Percentiles rank a stretch among this genome's conserved stretches.
Conservation (phyloP, 2,797 vertebrate genomes). For the Eulemur albifrons region DNA sequence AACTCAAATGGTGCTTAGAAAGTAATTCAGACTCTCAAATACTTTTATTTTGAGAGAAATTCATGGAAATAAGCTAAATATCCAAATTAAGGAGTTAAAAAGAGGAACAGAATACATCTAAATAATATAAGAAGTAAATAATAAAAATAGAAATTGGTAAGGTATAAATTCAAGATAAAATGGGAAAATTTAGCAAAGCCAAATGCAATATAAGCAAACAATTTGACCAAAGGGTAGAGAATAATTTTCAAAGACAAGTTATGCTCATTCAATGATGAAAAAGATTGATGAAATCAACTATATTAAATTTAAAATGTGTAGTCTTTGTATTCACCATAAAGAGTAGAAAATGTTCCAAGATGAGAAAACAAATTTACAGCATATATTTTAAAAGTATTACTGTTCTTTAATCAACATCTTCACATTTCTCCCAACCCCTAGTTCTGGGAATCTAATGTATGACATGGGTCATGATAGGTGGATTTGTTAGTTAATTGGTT, state of each 20-base stretch:
- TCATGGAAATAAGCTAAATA: neutral
- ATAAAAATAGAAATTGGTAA: neutral
- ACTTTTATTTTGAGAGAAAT: neutral
- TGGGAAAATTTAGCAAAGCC: neutral
- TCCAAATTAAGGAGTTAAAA: neutral
- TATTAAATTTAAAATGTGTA: neutral
- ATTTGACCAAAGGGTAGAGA: neutral
- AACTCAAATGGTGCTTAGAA: neutral
- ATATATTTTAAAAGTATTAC: neutral
- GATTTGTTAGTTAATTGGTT: neutral
- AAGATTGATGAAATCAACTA: neutral
- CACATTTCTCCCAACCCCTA: neutral
- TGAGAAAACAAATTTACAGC: neutral
- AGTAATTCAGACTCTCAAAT: neutral
- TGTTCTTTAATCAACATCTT: neutral
- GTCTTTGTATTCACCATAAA: neutral
- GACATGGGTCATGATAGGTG: neutral
- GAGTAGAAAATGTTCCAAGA: neutral
- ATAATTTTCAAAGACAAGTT: neutral
- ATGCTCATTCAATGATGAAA: neutral
- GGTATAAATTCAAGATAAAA: neutral
- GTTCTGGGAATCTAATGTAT: neutral
- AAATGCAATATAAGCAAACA: neutral
- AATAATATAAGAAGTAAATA: neutral
- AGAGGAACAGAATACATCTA: neutral